Base-by-base conservation (phyloP, 1,140 invertebrate species). In the Dryas iulia region DNA sequence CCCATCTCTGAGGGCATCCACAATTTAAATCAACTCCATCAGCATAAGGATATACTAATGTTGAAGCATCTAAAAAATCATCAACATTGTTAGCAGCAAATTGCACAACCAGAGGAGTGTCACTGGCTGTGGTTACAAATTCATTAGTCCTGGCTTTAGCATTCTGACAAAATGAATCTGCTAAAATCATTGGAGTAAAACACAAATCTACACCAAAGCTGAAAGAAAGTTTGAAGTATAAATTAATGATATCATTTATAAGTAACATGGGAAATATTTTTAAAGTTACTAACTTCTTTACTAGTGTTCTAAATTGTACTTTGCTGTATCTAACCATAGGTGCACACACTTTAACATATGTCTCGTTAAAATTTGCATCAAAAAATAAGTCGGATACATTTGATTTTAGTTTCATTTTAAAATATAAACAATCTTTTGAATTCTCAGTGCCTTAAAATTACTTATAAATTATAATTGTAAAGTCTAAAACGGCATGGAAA, bases 291-390 rank as follows among this genome's bases (percentile, higher is more conserved):
- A 72, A 92, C 81, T 94, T 94, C 84, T 95, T 93, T 1, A 98
- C 96, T 12, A 99, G 88, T 57, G 93, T 94, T 79, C 98, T 93
- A 84, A 98, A 98, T 77, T 97, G 95, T 31, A 98, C 92, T 90
- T 98, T 98, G 81, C 98, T 98, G 80, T 99, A 99, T 76, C 98
- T 94, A 35, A 99, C 98, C 98, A 99, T 99, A 10, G 98, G 98
- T 10, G 98, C 98, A 93, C 96, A 97, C 52, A 98, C 93, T 92
- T 95, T 97, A 31, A 97, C 82, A 76, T 95, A 91, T 76, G 92
- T 90, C 83, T 94, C 89, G 39, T 82, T 90, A 72, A 35, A 89
- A 86, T 86, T 94, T 76, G 84, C 78, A 57, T 80, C 69, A 28
- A 59, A 33, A 83, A 98, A 96, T 30, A 97, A 81, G 54, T 95